phyloP scores from a whole-genome alignment of 2,113 vertebrate genomes.

The Mirounga angustirostris region DNA sequence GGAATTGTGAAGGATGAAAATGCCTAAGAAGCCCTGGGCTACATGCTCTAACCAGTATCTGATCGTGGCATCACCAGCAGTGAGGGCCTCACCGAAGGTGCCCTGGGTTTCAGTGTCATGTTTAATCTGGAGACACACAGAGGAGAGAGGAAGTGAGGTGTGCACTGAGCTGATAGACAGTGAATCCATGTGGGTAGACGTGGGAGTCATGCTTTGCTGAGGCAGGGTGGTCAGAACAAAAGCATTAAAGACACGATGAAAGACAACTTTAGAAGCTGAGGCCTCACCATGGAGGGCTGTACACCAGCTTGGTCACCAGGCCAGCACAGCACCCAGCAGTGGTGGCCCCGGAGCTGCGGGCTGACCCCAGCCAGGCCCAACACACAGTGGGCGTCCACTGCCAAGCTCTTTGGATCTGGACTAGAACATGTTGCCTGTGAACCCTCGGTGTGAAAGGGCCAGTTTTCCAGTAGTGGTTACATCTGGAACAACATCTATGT shows the following conservation, averaged over 20 bases:
- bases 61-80: background rate
- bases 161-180: background rate
- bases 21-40: background rate
- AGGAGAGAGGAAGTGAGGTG: background rate
- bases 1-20: background rate
- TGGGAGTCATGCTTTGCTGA: background rate
- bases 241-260: background rate
- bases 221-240: background rate
- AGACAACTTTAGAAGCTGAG: background rate
- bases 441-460: background rate
- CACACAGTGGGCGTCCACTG: background rate
- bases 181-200: rapidly evolving
- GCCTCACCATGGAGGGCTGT: background rate
- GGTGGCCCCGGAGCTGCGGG: no score
- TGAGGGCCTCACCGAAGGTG: background rate
- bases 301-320: background rate
- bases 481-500: background rate
- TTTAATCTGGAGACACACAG: background rate
- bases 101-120: background rate
- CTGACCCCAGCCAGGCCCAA: background rate
- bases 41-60: background rate
- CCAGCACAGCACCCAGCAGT: no score
- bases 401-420: background rate
- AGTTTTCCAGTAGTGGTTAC: background rate
- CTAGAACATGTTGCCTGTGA: background rate